These are phyloP conservation scores for Acanthiza pusilla DNA, from an alignment of 2,797 vertebrate species.

Conservation along the genomic window DNA sequence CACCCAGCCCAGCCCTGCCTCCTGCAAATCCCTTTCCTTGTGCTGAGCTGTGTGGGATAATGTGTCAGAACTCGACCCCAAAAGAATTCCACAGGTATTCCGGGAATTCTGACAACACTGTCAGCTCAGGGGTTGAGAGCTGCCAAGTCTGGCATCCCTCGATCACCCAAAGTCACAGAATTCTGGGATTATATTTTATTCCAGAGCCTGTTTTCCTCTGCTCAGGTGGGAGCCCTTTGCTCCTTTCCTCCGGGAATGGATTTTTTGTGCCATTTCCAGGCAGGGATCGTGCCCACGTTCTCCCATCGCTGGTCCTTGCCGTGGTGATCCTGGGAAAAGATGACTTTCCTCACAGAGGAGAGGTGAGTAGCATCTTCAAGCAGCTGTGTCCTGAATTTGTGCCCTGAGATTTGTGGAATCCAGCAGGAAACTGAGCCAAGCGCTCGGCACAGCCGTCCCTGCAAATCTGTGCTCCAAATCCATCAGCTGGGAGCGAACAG, in stretches of 20 bases:
- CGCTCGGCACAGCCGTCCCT: neutral
- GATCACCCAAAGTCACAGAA: neutral
- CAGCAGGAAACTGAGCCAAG: neutral
- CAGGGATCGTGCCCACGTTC: fast-evolving
- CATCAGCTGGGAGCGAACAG: neutral
- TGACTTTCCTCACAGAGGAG: neutral
- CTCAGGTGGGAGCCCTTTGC: neutral
- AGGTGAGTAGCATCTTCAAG: neutral
- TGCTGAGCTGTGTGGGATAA: neutral
- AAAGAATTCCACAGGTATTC: neutral
- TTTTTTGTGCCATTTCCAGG: neutral
- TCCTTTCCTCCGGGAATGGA: neutral
- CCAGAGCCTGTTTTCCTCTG: neutral
- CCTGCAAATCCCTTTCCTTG: neutral
- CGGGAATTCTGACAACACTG: neutral
- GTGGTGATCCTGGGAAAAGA: fast-evolving
- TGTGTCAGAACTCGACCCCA: neutral
- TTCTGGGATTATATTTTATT: neutral
- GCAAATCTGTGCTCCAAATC: neutral
- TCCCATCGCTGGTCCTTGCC: neutral
- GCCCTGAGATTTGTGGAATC: neutral
- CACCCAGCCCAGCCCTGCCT: fast-evolving
- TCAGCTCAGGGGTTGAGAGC: neutral
- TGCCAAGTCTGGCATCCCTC: neutral
- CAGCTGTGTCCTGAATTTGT: neutral